Evolutionary conservation across 2,113 vertebrate species (phyloP).

Genomic region (Triplophysa dalaica): DNA sequence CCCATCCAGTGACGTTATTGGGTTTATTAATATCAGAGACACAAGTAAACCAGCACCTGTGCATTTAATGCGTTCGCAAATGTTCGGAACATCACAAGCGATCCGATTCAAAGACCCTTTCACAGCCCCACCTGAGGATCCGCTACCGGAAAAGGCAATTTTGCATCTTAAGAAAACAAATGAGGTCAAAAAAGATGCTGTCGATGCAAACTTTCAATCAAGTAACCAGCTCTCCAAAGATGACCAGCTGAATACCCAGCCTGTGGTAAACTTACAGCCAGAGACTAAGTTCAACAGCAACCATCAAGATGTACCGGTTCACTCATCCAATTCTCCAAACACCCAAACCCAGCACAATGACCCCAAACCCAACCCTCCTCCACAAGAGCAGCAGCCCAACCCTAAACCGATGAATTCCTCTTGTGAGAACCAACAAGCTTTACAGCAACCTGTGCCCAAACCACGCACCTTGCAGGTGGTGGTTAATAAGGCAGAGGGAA

Average conservation of each 20-base stretch:
- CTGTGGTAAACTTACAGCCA: background rate
- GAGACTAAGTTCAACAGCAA: background rate
- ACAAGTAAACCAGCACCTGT: constrained; percentile 70
- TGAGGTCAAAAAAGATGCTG: background rate
- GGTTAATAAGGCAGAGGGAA: constrained; percentile 49
- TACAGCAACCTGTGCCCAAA: constrained; percentile 81
- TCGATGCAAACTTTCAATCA: background rate
- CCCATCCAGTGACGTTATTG: constrained; percentile 90
- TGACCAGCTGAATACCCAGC: background rate
- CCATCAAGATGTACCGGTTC: constrained; percentile 17
- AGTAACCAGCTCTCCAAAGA: background rate
- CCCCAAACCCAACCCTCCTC: constrained; percentile 35
- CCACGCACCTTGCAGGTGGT: constrained; percentile 81
- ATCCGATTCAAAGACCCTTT: constrained; percentile 73
- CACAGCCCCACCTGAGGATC: constrained; percentile 26
- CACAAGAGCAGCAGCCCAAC: constrained; percentile 33
- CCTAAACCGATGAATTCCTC: background rate
- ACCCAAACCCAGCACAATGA: constrained; percentile 42
- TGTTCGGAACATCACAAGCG: constrained; percentile 79
- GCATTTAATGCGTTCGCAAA: constrained; percentile 77
- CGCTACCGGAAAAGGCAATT: constrained; percentile 51
- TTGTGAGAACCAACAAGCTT: background rate
- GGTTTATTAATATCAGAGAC: constrained; percentile 92
- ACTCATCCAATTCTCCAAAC: constrained; percentile 1
- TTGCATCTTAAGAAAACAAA: constrained; percentile 1